These are phyloP conservation scores for Psilopsiagon aurifrons DNA, from an alignment of 2,113 vertebrate species.

Conservation along the genomic window DNA sequence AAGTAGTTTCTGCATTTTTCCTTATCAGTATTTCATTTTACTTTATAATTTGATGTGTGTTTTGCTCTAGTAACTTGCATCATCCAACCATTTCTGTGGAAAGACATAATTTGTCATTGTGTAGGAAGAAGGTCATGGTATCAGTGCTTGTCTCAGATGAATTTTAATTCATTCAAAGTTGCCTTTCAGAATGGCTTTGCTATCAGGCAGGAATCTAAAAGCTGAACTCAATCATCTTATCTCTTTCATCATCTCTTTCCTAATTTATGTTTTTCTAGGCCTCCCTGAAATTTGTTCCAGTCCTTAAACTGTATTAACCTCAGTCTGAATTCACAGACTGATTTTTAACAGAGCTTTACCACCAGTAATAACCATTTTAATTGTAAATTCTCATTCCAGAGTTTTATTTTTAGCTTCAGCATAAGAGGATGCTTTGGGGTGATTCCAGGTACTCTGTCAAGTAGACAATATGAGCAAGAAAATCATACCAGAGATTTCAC, in stretches of 20 bases:
- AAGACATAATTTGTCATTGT: neutral
- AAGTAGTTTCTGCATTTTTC: neutral
- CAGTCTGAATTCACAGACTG: neutral
- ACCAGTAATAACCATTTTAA: neutral
- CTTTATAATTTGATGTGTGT: neutral
- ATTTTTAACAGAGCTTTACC: neutral
- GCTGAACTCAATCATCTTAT: neutral
- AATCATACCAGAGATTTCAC: neutral
- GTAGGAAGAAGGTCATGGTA: neutral
- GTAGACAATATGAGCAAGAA: neutral
- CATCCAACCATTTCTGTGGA: neutral
- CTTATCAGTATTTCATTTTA: neutral
- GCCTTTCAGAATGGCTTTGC: neutral
- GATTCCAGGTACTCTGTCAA: neutral
- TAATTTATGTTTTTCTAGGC: neutral
- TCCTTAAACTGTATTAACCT: neutral
- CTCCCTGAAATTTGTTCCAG: neutral
- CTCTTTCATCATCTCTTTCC: neutral
- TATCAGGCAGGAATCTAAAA: neutral
- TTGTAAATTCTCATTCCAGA: neutral
- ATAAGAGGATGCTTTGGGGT: neutral
- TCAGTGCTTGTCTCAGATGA: neutral
- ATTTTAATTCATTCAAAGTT: neutral
- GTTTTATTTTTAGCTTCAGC: neutral
- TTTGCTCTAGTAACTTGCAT: neutral